Evolutionary conservation across 2,888 invertebrate genomes (phyloP).

Genomic region (Aphrophora alni): DNA sequence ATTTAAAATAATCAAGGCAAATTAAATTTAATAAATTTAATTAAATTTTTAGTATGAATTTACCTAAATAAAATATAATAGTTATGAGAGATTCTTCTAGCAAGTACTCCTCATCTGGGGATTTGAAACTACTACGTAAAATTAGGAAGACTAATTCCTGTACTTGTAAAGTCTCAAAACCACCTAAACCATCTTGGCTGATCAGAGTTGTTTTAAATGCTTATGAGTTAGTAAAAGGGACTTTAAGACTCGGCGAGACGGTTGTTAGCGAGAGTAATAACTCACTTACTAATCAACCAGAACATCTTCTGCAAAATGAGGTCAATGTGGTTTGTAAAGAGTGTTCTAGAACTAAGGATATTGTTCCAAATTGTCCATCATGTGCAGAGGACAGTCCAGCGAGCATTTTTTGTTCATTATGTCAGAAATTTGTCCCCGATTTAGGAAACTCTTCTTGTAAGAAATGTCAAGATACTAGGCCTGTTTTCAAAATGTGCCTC

Average conservation of each 20-base stretch:
- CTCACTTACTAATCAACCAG: neutral
- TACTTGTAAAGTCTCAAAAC: neutral
- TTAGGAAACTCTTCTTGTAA: neutral
- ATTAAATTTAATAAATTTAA: too few species aligned
- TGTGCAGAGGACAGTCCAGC: neutral
- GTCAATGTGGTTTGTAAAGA: too few species aligned
- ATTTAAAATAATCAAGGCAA: too few species aligned
- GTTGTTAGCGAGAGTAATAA: neutral
- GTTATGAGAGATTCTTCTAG: too few species aligned
- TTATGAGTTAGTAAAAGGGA: neutral
- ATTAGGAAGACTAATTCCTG: neutral
- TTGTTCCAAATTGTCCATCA: neutral
- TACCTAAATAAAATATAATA: too few species aligned
- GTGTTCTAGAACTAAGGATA: too few species aligned
- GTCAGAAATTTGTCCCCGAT: neutral
- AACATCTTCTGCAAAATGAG: too few species aligned
- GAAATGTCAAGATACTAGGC: neutral
- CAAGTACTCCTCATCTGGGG: neutral
- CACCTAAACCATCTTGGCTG: neutral
- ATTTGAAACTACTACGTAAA: neutral
- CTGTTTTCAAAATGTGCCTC: neutral
- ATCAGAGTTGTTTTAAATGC: neutral
- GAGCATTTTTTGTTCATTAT: neutral
- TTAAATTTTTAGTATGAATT: too few species aligned
- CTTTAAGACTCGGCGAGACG: neutral